phyloP scores from a whole-genome alignment of 2,113 vertebrate genomes.

The Pedionomus torquatus region DNA sequence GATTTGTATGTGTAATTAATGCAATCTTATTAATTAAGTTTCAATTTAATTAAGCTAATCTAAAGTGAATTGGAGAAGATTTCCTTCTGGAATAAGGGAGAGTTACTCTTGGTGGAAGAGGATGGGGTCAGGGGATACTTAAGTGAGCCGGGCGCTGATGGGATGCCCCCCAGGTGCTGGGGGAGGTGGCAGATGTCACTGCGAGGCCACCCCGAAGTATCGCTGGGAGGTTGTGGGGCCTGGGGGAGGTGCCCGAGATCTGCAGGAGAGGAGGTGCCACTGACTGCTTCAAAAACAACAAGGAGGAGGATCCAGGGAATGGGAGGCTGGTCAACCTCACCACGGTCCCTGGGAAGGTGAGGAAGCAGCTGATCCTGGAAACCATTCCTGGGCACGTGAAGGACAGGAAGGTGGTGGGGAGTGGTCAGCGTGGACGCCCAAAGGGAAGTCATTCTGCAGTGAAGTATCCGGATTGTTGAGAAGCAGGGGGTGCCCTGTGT shows the following conservation, averaged over 20 bases:
- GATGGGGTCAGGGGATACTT: neutral
- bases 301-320: neutral
- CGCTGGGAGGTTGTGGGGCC: neutral
- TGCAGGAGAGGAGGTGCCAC: neutral
- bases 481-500: neutral
- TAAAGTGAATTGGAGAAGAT: neutral
- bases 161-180: neutral
- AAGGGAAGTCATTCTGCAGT: neutral
- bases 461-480: neutral
- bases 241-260: neutral
- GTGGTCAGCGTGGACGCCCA: neutral
- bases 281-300: neutral
- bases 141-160: neutral
- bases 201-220: neutral
- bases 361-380: neutral
- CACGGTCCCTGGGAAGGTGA: neutral
- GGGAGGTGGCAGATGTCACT: neutral
- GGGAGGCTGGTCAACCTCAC: neutral
- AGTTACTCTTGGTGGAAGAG: neutral
- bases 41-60: neutral
- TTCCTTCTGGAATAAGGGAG: neutral
- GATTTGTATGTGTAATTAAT: neutral
- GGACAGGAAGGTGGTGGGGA: neutral
- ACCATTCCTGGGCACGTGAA: neutral
- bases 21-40: neutral